Evolutionary conservation across 2,113 vertebrate species (phyloP).

Genomic region (Heliornis fulica): DNA sequence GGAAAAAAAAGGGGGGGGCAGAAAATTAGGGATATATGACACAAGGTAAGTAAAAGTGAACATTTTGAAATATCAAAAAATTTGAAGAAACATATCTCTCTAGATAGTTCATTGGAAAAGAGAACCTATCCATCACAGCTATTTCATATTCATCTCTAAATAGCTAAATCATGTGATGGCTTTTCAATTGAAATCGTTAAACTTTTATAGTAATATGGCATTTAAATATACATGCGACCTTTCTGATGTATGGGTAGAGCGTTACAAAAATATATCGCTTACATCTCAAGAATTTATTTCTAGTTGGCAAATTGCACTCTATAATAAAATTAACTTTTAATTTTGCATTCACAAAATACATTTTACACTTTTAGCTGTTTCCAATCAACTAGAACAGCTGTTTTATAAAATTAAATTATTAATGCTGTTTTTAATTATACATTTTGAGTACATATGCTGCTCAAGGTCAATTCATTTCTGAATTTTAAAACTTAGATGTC

Average conservation of each 20-base stretch:
- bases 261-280: conserved; percentile 62
- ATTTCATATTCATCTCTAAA: conserved; percentile 21
- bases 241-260: conserved; percentile 33
- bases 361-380: conserved; percentile 62
- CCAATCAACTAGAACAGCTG: conserved; percentile 52
- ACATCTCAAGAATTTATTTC: conserved; percentile 58
- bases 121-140: not conserved
- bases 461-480: conserved; percentile 42
- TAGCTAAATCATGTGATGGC: conserved; percentile 50
- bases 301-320: conserved; percentile 42
- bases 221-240: conserved; percentile 60
- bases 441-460: conserved; percentile 36
- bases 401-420: conserved; percentile 61
- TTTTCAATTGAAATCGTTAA: conserved; percentile 55
- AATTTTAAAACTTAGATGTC: conserved; percentile 29
- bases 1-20: not conserved
- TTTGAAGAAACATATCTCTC: not conserved
- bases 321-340: conserved; percentile 58
- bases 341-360: conserved; percentile 52
- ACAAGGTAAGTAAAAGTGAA: not conserved
- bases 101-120: not conserved
- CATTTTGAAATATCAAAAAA: not conserved
- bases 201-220: conserved; percentile 50
- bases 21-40: not conserved
- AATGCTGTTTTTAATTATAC: conserved; percentile 46